Evolutionary conservation across 2,888 invertebrate species (phyloP).

Genomic region (Parapristionchus giblindavisi): DNA sequence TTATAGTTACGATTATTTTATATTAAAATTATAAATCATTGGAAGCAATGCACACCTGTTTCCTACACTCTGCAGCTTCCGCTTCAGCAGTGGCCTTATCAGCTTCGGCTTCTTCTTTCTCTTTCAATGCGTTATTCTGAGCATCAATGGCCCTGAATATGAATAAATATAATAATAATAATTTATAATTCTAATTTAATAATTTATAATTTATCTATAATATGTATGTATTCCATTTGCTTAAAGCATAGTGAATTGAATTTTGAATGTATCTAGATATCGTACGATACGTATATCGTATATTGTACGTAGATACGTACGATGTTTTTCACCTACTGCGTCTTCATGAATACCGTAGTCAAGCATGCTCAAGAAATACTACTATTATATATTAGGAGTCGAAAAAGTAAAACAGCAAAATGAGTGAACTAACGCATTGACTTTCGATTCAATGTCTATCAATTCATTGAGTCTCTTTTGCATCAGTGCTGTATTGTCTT

Average conservation of each 20-base stretch:
- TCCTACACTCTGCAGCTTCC: slow-evolving; percentile 36
- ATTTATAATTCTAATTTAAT: not conserved
- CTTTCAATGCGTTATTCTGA: not conserved
- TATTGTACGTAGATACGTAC: no score
- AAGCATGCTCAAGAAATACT: no score
- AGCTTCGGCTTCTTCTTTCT: slow-evolving; percentile 27
- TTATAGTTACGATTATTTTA: not conserved
- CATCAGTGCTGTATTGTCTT: slow-evolving; percentile 43
- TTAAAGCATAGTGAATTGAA: not conserved
- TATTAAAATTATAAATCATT: not conserved
- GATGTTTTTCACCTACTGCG: no score
- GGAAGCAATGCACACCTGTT: slow-evolving; percentile 34
- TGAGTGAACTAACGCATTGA: slow-evolving; percentile 45
- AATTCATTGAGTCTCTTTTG: slow-evolving; percentile 47
- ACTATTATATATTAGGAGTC: no score
- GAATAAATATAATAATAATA: not conserved
- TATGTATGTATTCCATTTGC: not conserved
- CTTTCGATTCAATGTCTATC: slow-evolving; percentile 48
- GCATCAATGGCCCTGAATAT: slow-evolving; percentile 17
- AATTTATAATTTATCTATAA: no score
- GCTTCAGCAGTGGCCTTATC: slow-evolving; percentile 35
- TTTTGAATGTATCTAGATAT: not conserved
- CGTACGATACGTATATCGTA: not conserved
- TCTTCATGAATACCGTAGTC: no score
- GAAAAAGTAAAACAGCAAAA: no score